Conservation (phyloP, 2,888 invertebrate genomes). For the Catotricha subobsoleta region DNA sequence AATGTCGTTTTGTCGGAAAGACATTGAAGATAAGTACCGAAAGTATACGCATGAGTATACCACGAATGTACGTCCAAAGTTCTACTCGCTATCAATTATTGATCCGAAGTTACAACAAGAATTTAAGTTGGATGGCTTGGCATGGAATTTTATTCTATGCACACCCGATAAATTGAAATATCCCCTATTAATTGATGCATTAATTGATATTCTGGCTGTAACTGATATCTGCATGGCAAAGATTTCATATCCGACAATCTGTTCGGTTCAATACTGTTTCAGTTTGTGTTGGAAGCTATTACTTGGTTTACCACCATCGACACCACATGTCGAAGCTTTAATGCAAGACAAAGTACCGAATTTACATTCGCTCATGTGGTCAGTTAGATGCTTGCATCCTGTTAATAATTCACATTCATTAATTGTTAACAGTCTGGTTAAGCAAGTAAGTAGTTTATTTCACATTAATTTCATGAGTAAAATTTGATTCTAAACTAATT, state of each 20-base stretch:
- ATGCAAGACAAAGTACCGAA: conserved; percentile 52
- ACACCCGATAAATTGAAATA: conserved; percentile 84
- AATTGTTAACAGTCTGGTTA: conserved; percentile 69
- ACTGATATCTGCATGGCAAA: conserved; percentile 47
- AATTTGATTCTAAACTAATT: neutral
- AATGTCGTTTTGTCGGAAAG: conserved; percentile 48
- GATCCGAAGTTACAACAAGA: conserved; percentile 50
- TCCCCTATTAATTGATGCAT: conserved; percentile 65
- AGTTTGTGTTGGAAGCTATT: conserved; percentile 44
- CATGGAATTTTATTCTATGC: conserved; percentile 85
- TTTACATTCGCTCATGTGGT: conserved; percentile 77
- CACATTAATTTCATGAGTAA: too few relatives aligned
- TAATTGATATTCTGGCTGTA: conserved; percentile 65
- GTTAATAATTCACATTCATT: conserved; percentile 77
- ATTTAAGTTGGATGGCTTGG: conserved; percentile 80
- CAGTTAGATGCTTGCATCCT: conserved; percentile 61
- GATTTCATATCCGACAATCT: conserved; percentile 42
- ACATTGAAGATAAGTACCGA: conserved; percentile 57
- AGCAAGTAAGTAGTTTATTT: conserved; percentile 33
- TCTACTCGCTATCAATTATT: conserved; percentile 71
- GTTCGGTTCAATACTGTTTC: conserved; percentile 83
- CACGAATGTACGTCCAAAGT: conserved; percentile 66
- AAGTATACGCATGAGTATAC: conserved; percentile 40
- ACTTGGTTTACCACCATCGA: conserved; percentile 75
- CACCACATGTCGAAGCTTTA: conserved; percentile 66